These are phyloP conservation scores for Engraulis encrasicolus DNA, from an alignment of 2,113 vertebrate species.

Conservation along the genomic window DNA sequence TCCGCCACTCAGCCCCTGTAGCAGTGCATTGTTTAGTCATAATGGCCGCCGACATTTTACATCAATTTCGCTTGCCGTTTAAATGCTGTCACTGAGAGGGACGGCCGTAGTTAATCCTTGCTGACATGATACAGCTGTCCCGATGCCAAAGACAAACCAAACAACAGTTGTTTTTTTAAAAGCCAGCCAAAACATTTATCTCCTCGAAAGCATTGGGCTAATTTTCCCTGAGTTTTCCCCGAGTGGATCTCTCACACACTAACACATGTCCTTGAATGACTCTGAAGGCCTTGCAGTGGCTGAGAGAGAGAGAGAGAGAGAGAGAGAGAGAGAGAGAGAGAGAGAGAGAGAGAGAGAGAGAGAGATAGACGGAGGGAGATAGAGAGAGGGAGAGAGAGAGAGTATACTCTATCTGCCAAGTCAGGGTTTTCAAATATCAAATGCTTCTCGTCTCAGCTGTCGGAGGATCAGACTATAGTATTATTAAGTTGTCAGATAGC, in stretches of 20 bases:
- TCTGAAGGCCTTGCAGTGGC: not conserved
- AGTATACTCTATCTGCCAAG: not conserved
- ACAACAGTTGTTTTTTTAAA: not conserved
- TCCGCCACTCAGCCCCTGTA: not conserved
- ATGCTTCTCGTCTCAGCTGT: not conserved
- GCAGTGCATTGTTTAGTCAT: not conserved
- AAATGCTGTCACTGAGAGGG: not conserved
- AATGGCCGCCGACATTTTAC: not conserved
- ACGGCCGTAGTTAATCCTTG: not conserved
- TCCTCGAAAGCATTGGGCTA: not conserved
- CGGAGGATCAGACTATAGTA: not conserved
- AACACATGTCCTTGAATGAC: not conserved
- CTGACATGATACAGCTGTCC: slow-evolving; percentile 10
- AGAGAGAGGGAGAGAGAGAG: not conserved
- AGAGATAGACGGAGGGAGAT: too few relatives aligned
- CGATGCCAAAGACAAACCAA: not conserved
- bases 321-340: not conserved
- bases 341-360: not conserved
- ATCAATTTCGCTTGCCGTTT: not conserved
- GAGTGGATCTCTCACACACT: not conserved
- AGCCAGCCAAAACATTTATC: not conserved
- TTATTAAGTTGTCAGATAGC: slow-evolving; percentile 18
- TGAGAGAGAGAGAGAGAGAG: not conserved
- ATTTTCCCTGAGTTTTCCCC: not conserved
- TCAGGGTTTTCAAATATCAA: not conserved